Base-by-base conservation (phyloP, 30 jellyfish, hydroid and myxozoan species). In the Hydractinia symbiolongicarpus region DNA sequence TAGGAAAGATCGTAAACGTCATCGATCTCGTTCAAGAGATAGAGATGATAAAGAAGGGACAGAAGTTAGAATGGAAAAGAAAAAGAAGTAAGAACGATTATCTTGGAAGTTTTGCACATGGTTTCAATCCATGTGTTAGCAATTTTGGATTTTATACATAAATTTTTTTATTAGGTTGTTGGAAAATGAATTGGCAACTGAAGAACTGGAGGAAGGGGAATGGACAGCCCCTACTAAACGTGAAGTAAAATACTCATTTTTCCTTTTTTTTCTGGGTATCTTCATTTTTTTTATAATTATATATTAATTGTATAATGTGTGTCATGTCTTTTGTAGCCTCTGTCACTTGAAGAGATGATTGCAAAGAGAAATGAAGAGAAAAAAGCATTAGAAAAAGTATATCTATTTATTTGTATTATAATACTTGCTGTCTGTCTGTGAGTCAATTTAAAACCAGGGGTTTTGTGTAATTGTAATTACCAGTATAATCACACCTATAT, bases 321-420 rank as follows among this genome's bases (percentile, higher is more conserved):
- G 9, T 64, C 4, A 64, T n/a, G 19, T 6, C 1, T 44, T 64
- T 64, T 64, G 4, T 60, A 89, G 96, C 96, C 96, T 52, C 55
- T 89, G 82, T 89, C 96, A 54, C 76, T 89, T 17, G 96, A 89
- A 84, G 93, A 89, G 55, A 54, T 89, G 50, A 89, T 89, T 67
- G 89, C 95, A 44, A 84, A 89, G 76, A 79, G 96, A 60, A 95
- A 89, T 51, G 96, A 87, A 72, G 96, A 89, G 82, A 79, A 89
- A 66, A 89, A 89, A 64, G 95, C 96, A 4, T 75, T 70, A 51
- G 96, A 89, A 84, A 89, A 89, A 89, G 96, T 89, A 78, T 7
- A 78, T 7, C 30, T 30, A 14, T 68, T 15, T 60, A 53, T 9
- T 1, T 30, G 3, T 14, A 16, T 79, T 16, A 30, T 79, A 58